Evolutionary conservation across 2,113 vertebrate species (phyloP), one percentile per base, ranked within the genome.

Genomic region (Apus apus): DNA sequence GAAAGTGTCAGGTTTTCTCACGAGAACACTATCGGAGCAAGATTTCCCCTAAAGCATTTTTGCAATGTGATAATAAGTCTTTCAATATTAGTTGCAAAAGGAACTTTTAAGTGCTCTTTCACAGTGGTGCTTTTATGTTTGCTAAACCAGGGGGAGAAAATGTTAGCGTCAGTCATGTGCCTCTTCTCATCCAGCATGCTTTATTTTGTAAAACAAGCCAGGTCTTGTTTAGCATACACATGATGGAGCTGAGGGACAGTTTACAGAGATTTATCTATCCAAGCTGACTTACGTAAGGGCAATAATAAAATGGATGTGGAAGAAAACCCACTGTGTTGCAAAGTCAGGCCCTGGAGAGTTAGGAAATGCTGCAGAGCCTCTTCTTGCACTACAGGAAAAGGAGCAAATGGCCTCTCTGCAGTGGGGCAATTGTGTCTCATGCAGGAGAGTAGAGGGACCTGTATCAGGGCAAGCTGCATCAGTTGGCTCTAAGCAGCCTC

Each of bases 201-300:
- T 92, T 89, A 87, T 87, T 95, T 87, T 92, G 36, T 86, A 67
- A 77, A 95, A 95, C 92, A 94, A 92, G 61, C 65, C 64, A 71
- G 27, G 53, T 94, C 38, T 74, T 95, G 85, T 96, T 96, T 60
- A 74, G n/a, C 58, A 16, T 64, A 88, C 76, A 61, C 75, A 25
- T 80, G 80, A 34, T 58, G 56, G 60, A 76, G 56, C 73, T 51
- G 73, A 56, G 88, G 73, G 78, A 29, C 1, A 6, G 58, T 58
- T 89, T 87, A 64, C 66, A 67, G 57, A 89, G 43, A 54, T 66
- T 38, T 71, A 67, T 74, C 65, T 87, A 32, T 72, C 30, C 30
- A 66, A 70, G 32, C 38, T 89, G 79, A 74, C 26, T 74, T 89
- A 76, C 66, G 46, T 77, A 71, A 77, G 58, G 45, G 30, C 34